Evolutionary conservation across 2,888 invertebrate species (phyloP).

Genomic region (Alsophila aescularia): DNA sequence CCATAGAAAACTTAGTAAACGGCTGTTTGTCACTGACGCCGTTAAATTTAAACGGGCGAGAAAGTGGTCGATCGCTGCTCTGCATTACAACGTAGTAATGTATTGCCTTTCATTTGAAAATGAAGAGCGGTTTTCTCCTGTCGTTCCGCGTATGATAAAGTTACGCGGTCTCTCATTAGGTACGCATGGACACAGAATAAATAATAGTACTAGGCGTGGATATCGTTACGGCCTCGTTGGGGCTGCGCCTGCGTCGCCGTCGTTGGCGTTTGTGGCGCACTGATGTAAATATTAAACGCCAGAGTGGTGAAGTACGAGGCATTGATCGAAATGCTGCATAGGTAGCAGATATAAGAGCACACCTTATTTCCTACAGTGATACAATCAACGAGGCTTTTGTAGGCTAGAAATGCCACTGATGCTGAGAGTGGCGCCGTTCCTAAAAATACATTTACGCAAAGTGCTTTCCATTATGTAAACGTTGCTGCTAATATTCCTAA

Average conservation of each 20-base stretch:
- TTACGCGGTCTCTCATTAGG: slow-evolving; percentile 71
- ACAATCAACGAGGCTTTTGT: too few relatives aligned
- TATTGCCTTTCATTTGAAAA: slow-evolving; percentile 75
- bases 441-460: too few relatives aligned
- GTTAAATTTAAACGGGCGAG: slow-evolving; percentile 61
- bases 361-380: too few relatives aligned
- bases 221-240: slow-evolving; percentile 66
- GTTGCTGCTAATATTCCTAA: too few relatives aligned
- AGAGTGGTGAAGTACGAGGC: neutral
- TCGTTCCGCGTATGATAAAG: slow-evolving; percentile 72
- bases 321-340: slow-evolving; percentile 1
- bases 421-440: too few relatives aligned
- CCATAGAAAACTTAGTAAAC: slow-evolving; percentile 26
- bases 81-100: slow-evolving; percentile 56
- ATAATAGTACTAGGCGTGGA: too few relatives aligned
- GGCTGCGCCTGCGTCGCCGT: slow-evolving; percentile 24
- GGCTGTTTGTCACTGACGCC: slow-evolving; percentile 48
- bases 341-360: too few relatives aligned
- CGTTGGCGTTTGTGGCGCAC: slow-evolving; percentile 59
- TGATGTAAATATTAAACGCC: slow-evolving; percentile 43
- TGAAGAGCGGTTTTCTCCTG: slow-evolving; percentile 70
- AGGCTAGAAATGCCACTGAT: too few relatives aligned
- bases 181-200: too few relatives aligned
- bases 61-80: slow-evolving; percentile 64
- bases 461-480: too few relatives aligned